Evolutionary conservation across 2,797 vertebrate species (phyloP).

Genomic region (Amblyopsis hoosieri): DNA sequence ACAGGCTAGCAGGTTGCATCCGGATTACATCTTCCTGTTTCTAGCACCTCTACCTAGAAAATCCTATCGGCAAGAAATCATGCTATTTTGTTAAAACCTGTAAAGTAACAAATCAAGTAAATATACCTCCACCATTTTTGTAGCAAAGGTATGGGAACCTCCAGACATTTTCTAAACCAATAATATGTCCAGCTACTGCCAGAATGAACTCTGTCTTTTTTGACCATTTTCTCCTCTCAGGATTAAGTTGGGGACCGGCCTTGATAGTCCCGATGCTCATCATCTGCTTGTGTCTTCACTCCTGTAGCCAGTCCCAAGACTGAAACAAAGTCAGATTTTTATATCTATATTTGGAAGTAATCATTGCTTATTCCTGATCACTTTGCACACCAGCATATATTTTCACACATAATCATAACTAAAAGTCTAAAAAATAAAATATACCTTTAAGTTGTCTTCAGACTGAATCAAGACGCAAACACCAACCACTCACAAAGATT

Average conservation of each 20-base stretch:
- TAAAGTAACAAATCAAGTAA: background rate
- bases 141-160: constrained; percentile 83
- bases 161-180: constrained; percentile 82
- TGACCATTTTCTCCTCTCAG: constrained; percentile 72
- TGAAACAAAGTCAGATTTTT: constrained; percentile 14
- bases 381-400: too few relatives aligned
- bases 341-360: too few relatives aligned
- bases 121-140: constrained; percentile 82
- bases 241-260: constrained; percentile 36
- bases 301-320: constrained; percentile 47
- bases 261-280: constrained; percentile 13
- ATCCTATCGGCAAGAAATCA: background rate
- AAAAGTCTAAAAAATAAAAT: too few relatives aligned
- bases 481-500: background rate
- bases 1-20: too few relatives aligned
- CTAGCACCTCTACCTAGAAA: too few relatives aligned
- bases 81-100: background rate
- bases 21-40: background rate
- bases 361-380: too few relatives aligned
- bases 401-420: too few relatives aligned
- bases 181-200: constrained; percentile 75
- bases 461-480: background rate
- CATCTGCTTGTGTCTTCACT: constrained; percentile 35
- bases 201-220: constrained; percentile 76
- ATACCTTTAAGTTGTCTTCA: constrained; percentile 5